Evolutionary conservation across 2,888 invertebrate species (phyloP), one percentile per base, ranked within the genome.

Genomic region (Tetragonisca angustula): DNA sequence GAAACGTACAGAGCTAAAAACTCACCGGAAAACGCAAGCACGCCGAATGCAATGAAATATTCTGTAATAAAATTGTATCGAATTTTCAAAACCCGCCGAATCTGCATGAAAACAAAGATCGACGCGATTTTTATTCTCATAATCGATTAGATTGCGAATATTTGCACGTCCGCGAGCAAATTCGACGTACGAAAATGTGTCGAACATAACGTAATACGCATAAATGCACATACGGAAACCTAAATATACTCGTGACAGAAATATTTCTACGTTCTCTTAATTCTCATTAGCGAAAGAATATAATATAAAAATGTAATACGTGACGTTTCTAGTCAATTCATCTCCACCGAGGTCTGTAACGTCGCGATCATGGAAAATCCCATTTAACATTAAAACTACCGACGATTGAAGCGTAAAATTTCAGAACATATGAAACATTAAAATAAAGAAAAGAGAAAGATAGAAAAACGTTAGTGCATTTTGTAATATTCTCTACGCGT

Each of bases 31-130:
- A 17, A 49, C n/a, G 17, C 64, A 49, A 36, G 43, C 43, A 54
- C 21, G 11, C 21, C 19, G 21, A 32, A 56, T 19, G 59, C 43
- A 43, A 9, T 43, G 9, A 43, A 43, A 43, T 11, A 43, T 79
- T 54, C 62, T 36, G 27, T 79, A 69, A 79, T 49, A 62, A 62
- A 79, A 68, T 43, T 43, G 43, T 43, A 36, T 76, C 49, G 27
- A 79, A 69, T 76, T 69, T 75, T 49, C 50, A 52, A 19, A 54
- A n/a, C 19, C 43, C 27, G 52, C 5, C 36, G 21, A 61, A 75
- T 79, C 75, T 79, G 17, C 75, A 62, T 79, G 24, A 52, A 69
- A 75, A 74, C 21, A 3, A 21, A n/a, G 54, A 56, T 43, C 43
- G 43, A 43, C 43, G 43, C 43, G 43, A 43, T 64, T 32, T 54